These are phyloP conservation scores for Macrobrachium rosenbergii DNA, from an alignment of 1,140 invertebrate genomes.

Conservation along the genomic window DNA sequence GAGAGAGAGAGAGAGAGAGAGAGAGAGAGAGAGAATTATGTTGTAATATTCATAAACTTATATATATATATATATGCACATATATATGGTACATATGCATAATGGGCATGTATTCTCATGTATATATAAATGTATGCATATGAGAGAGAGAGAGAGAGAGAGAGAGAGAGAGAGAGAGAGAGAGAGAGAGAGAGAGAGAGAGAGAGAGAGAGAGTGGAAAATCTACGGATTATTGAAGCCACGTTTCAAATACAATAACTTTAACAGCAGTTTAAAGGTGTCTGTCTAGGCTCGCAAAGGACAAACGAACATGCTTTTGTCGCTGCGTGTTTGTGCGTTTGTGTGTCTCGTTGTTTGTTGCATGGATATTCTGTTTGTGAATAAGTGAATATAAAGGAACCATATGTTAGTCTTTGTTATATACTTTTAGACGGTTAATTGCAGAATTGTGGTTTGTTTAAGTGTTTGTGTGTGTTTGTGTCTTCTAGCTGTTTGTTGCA, in stretches of 20 bases:
- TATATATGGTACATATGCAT: too few species aligned
- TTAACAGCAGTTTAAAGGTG: background rate
- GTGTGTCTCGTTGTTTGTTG: background rate
- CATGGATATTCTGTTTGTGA: background rate
- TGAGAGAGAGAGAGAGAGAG: too few species aligned
- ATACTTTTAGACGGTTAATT: background rate
- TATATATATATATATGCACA: too few species aligned
- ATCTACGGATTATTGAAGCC: background rate
- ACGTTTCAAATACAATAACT: conserved; percentile 2
- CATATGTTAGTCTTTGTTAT: background rate
- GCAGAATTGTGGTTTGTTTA: too few species aligned
- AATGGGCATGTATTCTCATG: too few species aligned
- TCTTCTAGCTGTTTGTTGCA: too few species aligned
- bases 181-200: background rate
- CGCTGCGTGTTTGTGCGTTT: background rate
- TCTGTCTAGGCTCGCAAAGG: background rate
- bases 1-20: background rate
- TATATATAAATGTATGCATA: too few species aligned
- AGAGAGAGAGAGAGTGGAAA: background rate
- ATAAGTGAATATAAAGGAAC: background rate
- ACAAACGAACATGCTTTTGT: background rate
- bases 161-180: background rate
- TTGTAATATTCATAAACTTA: background rate
- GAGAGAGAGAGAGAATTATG: background rate
- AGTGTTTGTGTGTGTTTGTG: too few species aligned